Evolutionary conservation across 2,113 vertebrate genomes (phyloP).

Genomic region (Lophochroa leadbeateri): DNA sequence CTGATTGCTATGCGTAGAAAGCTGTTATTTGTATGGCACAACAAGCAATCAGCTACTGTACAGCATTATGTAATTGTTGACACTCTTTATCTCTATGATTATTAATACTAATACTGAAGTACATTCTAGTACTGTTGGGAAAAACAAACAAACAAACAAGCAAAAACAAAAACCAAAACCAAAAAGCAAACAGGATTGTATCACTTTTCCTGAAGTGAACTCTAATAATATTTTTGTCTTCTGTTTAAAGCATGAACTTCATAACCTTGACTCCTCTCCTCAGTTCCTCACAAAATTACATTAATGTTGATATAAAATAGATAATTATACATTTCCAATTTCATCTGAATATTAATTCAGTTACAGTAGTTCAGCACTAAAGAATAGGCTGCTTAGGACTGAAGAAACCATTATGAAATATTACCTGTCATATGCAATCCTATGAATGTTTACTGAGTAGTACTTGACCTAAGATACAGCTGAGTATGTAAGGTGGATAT

Average conservation of each 20-base stretch:
- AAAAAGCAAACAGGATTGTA: not conserved
- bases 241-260: not conserved
- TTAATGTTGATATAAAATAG: slow-evolving; percentile 44
- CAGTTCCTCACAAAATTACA: slow-evolving; percentile 43
- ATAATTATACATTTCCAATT: slow-evolving; percentile 42
- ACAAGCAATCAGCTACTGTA: not conserved
- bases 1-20: not conserved
- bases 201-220: not conserved
- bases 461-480: slow-evolving; percentile 55
- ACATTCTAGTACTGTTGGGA: not conserved
- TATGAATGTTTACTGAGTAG: slow-evolving; percentile 59
- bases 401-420: slow-evolving; percentile 76
- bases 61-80: not conserved
- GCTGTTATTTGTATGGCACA: not conserved
- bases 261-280: not conserved
- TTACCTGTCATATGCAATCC: slow-evolving; percentile 73
- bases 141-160: not conserved
- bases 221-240: not conserved
- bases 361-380: not conserved
- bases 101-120: not conserved
- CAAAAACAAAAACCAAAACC: not conserved
- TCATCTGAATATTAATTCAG: slow-evolving; percentile 27
- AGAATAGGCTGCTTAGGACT: slow-evolving; percentile 64
- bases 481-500: slow-evolving; percentile 63
- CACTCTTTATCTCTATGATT: not conserved